Base-by-base conservation (phyloP, 2,113 vertebrate species). In the Onychostruthus taczanowskii region DNA sequence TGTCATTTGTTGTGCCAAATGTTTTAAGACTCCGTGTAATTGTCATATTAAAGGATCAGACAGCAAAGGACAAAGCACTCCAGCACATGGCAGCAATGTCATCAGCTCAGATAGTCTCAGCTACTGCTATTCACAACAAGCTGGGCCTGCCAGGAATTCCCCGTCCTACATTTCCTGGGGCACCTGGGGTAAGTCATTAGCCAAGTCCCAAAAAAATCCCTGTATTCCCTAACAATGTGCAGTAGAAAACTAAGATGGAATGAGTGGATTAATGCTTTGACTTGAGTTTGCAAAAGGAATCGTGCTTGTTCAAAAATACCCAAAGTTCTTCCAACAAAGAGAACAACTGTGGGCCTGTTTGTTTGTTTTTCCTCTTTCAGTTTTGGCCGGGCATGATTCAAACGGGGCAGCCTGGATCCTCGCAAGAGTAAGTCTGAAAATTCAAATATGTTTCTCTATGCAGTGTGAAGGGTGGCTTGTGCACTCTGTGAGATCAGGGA, bases 51-150 rank as follows among this genome's bases (percentile, higher is more conserved):
- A 99, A 99, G 99, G 99, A 99, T 99, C 99, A 99, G 98, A 99
- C 99, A 63, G 99, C 99, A 95, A 99, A 99, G 98, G 99, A 99
- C 98, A 99, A 99, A 98, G 99, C 99, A 97, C 98, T 99, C 96
- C 99, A 99, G 98, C 99, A 99, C 98, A 99, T 99, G 99, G 99
- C 99, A 93, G 99, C 99, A 98, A 99, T 99, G 99, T 99, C 99
- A 74, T 99, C 99, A 41, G 99, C 99, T 96, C 99, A 99, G 98
- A 99, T 99, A 93, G 99, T 99, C 97, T 99, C 99, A 26, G 99
- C 99, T 96, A 99, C 99, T 50, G 99, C 99, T 95, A 99, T 99
- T 97, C 99, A 99, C 98, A 99, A 99, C 98, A 99, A 99, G 97
- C 98, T 99, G 97, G 99, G 99, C 95, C 98, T 99, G 97, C 99